phyloP scores from a whole-genome alignment of 2,113 vertebrate species.

The Colius striatus region DNA sequence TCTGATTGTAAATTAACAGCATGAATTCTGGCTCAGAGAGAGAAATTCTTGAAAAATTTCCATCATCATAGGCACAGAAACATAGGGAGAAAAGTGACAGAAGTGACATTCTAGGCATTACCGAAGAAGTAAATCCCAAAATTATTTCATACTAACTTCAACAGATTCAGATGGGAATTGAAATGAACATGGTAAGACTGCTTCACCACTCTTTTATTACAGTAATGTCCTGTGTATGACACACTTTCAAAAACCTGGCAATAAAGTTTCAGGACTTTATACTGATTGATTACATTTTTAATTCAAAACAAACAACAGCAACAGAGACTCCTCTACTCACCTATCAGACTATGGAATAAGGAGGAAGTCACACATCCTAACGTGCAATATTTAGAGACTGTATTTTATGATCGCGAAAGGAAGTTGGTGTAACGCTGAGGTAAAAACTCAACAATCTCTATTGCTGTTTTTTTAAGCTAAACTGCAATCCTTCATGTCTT shows the following conservation, averaged over 20 bases:
- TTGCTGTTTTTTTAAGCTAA: constrained; percentile 7
- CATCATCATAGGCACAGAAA: neutral
- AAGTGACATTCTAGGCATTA: neutral
- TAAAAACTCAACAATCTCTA: neutral
- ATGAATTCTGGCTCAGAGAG: neutral
- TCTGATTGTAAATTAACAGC: neutral
- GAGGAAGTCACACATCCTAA: neutral
- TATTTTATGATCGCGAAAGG: neutral
- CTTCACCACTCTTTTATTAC: neutral
- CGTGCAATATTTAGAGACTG: neutral
- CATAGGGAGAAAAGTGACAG: neutral
- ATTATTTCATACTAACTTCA: neutral
- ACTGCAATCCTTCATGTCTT: constrained; percentile 19
- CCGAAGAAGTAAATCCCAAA: neutral
- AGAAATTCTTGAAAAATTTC: neutral
- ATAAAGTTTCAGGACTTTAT: neutral
- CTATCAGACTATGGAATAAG: neutral
- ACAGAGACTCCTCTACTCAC: neutral
- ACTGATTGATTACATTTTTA: neutral
- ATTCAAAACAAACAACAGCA: neutral
- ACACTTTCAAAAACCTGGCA: neutral
- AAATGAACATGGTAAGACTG: neutral
- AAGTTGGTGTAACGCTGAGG: neutral
- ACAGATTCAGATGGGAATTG: neutral
- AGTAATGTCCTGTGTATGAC: neutral